Percentiles rank a stretch among this genome's conserved stretches.
phyloP scores from a whole-genome alignment of 1,140 invertebrate genomes.

The Dinoponera quadriceps region DNA sequence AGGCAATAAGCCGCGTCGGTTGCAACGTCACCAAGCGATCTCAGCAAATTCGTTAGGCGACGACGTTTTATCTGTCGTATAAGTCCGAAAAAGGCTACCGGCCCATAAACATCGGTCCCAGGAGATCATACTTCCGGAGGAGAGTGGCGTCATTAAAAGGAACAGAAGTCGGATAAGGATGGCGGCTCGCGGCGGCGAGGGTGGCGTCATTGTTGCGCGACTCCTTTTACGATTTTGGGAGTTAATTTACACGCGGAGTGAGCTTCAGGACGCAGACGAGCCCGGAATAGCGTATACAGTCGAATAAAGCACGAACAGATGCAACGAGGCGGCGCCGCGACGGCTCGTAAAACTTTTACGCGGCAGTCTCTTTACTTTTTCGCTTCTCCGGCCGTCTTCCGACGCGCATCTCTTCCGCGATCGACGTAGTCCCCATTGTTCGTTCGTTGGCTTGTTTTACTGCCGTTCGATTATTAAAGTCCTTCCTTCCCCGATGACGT shows the following conservation, averaged over 20 bases:
- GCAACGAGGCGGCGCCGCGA: conserved; percentile 76
- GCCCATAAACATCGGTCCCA: conserved; percentile 43
- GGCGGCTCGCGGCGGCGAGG: neutral
- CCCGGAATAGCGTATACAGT: conserved; percentile 70
- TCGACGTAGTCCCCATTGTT: conserved; percentile 49
- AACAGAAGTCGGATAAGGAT: neutral
- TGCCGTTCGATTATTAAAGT: conserved; percentile 78
- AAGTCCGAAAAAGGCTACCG: conserved; percentile 18
- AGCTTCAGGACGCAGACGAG: conserved; percentile 62
- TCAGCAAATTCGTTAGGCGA: conserved; percentile 26
- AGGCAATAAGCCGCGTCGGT: neutral
- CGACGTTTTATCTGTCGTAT: conserved; percentile 44
- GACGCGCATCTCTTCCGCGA: conserved; percentile 12
- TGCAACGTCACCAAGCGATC: neutral
- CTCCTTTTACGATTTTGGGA: conserved; percentile 74
- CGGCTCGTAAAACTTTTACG: conserved; percentile 81
- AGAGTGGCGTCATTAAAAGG: conserved; percentile 48
- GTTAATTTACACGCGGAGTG: conserved; percentile 75
- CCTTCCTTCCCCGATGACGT: conserved; percentile 62
- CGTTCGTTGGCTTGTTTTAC: conserved; percentile 72
- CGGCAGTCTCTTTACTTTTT: conserved; percentile 74
- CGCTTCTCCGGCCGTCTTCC: conserved; percentile 29
- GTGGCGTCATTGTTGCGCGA: conserved; percentile 28
- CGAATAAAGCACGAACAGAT: conserved; percentile 79
- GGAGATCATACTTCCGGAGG: conserved; percentile 34